Evolutionary conservation across 2,113 vertebrate species (phyloP).

Genomic region (Marmota flaviventris): DNA sequence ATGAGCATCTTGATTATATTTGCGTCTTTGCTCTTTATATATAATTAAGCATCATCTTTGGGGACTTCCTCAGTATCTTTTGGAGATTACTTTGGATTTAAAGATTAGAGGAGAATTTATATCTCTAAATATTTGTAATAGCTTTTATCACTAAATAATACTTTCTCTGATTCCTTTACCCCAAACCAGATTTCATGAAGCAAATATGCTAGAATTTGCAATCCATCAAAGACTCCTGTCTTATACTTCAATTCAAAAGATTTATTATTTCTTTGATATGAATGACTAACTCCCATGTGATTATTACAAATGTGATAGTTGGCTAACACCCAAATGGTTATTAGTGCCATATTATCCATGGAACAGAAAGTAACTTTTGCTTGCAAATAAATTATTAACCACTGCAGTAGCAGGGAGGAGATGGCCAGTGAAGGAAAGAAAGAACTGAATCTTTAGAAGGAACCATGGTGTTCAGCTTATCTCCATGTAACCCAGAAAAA

Average conservation of each 20-base stretch:
- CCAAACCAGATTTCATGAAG: not conserved
- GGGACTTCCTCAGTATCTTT: not conserved
- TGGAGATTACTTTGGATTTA: not conserved
- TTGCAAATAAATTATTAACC: not conserved
- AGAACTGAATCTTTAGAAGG: not conserved
- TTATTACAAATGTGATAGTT: not conserved
- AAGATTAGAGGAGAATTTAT: not conserved
- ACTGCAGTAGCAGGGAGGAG: no score
- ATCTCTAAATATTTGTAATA: not conserved
- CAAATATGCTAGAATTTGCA: not conserved
- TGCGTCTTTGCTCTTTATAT: not conserved
- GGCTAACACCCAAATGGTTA: not conserved
- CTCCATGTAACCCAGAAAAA: not conserved
- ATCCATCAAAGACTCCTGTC: not conserved
- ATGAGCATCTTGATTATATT: not conserved
- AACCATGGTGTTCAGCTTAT: not conserved
- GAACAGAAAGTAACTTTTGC: not conserved
- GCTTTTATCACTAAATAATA: not conserved
- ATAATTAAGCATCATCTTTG: not conserved
- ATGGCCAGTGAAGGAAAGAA: not conserved
- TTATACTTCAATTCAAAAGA: not conserved
- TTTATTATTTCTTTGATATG: not conserved
- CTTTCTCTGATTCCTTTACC: not conserved
- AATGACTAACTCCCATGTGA: not conserved
- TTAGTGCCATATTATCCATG: not conserved